These are phyloP conservation scores for Hirudo medicinalis DNA, from an alignment of 1,140 invertebrate genomes.

Conservation along the genomic window DNA sequence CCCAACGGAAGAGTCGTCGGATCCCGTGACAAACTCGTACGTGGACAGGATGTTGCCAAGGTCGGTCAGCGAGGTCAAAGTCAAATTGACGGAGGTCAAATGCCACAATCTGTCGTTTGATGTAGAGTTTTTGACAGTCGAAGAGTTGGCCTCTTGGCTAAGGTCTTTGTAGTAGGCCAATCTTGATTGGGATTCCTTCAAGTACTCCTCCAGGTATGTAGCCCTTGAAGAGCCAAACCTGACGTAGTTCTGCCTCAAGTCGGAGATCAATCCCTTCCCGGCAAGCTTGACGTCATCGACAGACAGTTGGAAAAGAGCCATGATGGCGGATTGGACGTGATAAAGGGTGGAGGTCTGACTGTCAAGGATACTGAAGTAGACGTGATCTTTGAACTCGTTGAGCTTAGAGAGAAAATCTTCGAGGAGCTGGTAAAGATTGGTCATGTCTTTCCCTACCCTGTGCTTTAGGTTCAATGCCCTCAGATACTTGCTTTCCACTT, in stretches of 20 bases:
- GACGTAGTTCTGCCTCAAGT: not conserved
- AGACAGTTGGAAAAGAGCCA: not conserved
- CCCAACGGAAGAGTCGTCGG: no score
- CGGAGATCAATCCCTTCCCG: not conserved
- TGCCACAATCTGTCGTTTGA: not conserved
- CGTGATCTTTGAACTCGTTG: not conserved
- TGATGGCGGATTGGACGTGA: not conserved
- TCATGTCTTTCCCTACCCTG: not conserved
- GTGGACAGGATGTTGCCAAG: no score
- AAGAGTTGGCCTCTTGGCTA: not conserved
- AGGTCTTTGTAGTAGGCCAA: conserved; percentile 6
- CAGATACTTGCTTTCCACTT: not conserved
- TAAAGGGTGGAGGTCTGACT: not conserved
- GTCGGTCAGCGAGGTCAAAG: no score
- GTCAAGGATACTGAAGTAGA: not conserved
- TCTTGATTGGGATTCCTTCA: not conserved
- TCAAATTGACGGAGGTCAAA: not conserved
- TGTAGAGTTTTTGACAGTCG: not conserved
- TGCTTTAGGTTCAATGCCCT: not conserved
- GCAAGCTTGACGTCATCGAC: not conserved
- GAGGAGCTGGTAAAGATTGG: not conserved
- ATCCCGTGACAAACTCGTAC: no score
- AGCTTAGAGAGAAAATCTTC: not conserved
- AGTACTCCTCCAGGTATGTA: not conserved
- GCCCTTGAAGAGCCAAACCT: not conserved